Evolutionary conservation across 2,113 vertebrate species (phyloP).

Genomic region (Microtus montanus): DNA sequence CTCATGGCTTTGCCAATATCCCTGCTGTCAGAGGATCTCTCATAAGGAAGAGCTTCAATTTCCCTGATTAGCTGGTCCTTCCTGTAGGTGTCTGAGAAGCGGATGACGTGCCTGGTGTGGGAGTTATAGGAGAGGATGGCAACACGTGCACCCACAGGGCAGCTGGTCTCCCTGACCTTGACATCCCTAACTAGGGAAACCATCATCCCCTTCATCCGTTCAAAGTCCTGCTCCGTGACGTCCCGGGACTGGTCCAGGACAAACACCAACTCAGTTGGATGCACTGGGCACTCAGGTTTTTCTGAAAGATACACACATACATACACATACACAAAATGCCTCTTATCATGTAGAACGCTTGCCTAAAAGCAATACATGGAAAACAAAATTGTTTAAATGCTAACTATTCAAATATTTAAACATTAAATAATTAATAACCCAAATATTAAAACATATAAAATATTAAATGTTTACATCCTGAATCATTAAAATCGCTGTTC

Average conservation of each 20-base stretch:
- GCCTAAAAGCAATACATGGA: not conserved
- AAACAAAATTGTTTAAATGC: not conserved
- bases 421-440: not conserved
- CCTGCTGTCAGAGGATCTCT: not conserved
- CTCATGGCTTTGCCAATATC: slow-evolving; percentile 77
- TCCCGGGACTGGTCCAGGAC: slow-evolving; percentile 74
- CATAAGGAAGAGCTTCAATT: slow-evolving; percentile 63
- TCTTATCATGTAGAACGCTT: not conserved
- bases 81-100: slow-evolving; percentile 72
- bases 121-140: slow-evolving; percentile 73
- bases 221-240: slow-evolving; percentile 59
- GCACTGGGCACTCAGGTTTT: slow-evolving; percentile 65
- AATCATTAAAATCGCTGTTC: slow-evolving; percentile 22
- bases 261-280: slow-evolving; percentile 80
- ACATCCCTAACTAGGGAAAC: slow-evolving; percentile 37
- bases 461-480: not conserved
- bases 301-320: slow-evolving; percentile 55
- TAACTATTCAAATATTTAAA: slow-evolving; percentile 17
- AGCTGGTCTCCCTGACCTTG: slow-evolving; percentile 70
- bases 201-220: slow-evolving; percentile 74
- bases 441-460: slow-evolving; percentile 1
- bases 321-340: not conserved
- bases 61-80: slow-evolving; percentile 65
- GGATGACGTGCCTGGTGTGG: slow-evolving; percentile 64
- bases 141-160: slow-evolving; percentile 67